phyloP scores from a whole-genome alignment of 2,113 vertebrate genomes.

The Leucopsar rothschildi region DNA sequence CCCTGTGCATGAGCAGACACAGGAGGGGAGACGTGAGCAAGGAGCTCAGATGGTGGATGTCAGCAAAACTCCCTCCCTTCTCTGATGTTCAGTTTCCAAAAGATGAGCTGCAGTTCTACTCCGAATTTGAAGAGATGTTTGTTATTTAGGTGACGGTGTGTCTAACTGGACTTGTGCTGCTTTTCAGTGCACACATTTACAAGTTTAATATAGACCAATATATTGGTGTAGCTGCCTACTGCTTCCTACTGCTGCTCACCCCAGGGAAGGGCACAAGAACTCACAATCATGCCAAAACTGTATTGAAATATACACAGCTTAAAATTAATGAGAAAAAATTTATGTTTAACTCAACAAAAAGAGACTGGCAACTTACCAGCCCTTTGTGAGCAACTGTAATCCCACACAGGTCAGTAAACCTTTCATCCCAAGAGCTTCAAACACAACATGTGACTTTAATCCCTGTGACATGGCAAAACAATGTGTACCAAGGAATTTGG shows the following conservation, averaged over 20 bases:
- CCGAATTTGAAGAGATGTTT: neutral
- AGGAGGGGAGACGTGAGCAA: neutral
- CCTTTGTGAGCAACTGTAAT: neutral
- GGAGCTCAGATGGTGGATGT: accelerated
- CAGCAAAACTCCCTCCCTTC: neutral
- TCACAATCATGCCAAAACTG: neutral
- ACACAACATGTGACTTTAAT: neutral
- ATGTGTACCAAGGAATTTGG: neutral
- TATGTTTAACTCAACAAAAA: neutral
- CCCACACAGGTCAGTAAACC: neutral
- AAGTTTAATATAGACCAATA: neutral
- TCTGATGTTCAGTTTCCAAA: neutral
- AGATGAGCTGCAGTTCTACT: neutral
- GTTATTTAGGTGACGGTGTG: neutral
- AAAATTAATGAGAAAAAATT: neutral
- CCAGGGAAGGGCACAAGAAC: neutral
- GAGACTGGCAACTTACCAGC: neutral
- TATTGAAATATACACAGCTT: neutral
- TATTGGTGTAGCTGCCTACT: neutral
- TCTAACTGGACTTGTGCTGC: neutral
- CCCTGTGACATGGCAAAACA: neutral
- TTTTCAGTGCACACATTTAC: neutral
- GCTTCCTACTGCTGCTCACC: neutral
- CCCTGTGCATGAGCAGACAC: neutral
- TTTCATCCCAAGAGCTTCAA: neutral